A percentile compares a stretch with the other conserved stretches of the same genome.
phyloP scores from a whole-genome alignment of 2,888 invertebrate species.

The Geophilus truncorum region DNA sequence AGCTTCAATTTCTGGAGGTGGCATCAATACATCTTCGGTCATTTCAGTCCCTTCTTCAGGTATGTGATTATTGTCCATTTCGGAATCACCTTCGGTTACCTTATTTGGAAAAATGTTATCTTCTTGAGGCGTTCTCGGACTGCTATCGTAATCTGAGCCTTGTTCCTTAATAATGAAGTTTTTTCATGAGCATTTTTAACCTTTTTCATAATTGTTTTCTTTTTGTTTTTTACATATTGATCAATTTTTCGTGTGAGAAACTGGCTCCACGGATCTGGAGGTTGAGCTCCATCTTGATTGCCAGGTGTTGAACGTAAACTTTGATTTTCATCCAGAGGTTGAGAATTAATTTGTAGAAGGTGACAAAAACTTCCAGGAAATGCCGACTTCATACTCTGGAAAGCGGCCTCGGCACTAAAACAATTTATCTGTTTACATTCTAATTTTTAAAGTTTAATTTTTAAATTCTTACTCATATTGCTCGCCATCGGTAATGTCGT shows the following conservation, averaged over 20 bases:
- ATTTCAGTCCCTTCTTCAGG: conserved; percentile 31
- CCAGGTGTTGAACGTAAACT: background rate
- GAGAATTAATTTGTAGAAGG: conserved; percentile 82
- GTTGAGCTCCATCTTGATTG: conserved; percentile 54
- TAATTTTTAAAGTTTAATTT: background rate
- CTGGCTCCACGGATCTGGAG: conserved; percentile 80
- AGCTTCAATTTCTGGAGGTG: background rate
- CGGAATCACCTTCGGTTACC: conserved; percentile 3
- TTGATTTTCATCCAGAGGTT: conserved; percentile 53
- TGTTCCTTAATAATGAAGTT: background rate
- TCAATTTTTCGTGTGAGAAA: conserved; percentile 63
- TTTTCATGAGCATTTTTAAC: background rate
- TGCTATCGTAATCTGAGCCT: conserved; percentile 26
- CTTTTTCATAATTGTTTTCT: too few species aligned
- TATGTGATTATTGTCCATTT: background rate
- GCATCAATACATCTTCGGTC: background rate
- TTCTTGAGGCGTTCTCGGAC: conserved; percentile 30
- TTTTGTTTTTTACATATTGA: too few species aligned
- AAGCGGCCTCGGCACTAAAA: conserved; percentile 71
- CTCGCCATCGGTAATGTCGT: conserved; percentile 71
- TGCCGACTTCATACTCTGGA: conserved; percentile 75
- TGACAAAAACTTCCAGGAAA: conserved; percentile 86
- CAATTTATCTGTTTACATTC: too few species aligned
- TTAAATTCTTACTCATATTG: background rate
- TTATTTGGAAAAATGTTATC: conserved; percentile 28